These are phyloP conservation scores for Nyctereutes procyonoides DNA, from an alignment of 2,113 vertebrate genomes.

Conservation along the genomic window DNA sequence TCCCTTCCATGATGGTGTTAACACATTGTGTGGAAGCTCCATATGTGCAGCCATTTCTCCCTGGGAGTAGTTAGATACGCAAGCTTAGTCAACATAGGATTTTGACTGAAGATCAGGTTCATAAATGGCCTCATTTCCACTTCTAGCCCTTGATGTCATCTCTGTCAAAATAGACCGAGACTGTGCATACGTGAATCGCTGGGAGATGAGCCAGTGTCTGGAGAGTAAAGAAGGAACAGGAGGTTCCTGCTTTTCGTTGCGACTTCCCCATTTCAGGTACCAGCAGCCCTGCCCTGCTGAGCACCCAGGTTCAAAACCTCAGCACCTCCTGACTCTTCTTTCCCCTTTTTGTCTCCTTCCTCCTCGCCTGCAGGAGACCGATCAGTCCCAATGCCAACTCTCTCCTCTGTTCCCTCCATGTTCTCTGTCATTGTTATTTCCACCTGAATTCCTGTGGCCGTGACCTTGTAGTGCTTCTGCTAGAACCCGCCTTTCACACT, in stretches of 20 bases:
- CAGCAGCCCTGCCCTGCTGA: background rate
- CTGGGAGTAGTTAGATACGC: background rate
- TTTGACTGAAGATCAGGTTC: background rate
- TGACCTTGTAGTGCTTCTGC: background rate
- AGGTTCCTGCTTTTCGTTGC: background rate
- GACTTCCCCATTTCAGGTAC: slow-evolving; percentile 23
- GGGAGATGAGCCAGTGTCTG: background rate
- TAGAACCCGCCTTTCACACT: background rate
- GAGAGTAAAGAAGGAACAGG: background rate
- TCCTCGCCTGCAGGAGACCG: fast-evolving
- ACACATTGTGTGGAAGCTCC: background rate
- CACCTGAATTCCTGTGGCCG: background rate
- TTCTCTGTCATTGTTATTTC: background rate
- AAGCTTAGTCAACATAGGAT: background rate
- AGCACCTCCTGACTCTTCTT: background rate
- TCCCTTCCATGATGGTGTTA: background rate
- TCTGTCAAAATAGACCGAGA: background rate
- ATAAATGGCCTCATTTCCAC: background rate
- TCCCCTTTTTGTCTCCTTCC: background rate
- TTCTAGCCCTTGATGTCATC: background rate
- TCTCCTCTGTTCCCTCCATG: background rate
- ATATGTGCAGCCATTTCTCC: background rate
- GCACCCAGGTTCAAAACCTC: background rate
- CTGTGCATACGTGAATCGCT: fast-evolving
- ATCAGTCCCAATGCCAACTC: fast-evolving